These are phyloP conservation scores for Tychaedon coryphoeus DNA, from an alignment of 2,113 vertebrate species.

Conservation along the genomic window DNA sequence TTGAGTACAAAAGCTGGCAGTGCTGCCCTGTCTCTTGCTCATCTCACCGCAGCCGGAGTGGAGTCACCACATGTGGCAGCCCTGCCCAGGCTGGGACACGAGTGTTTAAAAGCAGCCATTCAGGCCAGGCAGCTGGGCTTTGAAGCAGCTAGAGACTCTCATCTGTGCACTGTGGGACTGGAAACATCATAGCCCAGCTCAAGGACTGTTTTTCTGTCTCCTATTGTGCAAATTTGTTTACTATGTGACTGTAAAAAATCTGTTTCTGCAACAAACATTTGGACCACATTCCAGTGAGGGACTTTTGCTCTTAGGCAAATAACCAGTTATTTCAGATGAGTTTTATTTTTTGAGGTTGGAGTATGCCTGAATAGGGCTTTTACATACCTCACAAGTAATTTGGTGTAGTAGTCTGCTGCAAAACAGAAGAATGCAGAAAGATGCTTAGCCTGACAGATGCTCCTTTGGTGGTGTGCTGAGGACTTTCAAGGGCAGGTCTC, in stretches of 20 bases:
- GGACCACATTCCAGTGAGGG: neutral
- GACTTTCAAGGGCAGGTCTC: neutral
- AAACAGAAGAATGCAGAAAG: neutral
- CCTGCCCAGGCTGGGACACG: neutral
- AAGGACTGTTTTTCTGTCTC: neutral
- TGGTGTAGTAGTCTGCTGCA: neutral
- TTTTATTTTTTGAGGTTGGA: neutral
- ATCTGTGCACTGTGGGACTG: neutral
- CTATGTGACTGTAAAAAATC: neutral
- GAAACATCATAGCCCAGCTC: neutral
- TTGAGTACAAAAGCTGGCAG: neutral
- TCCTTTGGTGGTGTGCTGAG: neutral
- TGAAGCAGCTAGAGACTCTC: neutral
- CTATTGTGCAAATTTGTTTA: neutral
- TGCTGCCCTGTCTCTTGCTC: neutral
- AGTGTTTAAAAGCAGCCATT: neutral
- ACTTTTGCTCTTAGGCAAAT: neutral
- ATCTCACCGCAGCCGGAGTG: neutral
- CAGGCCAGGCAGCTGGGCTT: neutral
- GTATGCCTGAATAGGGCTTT: neutral
- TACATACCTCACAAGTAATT: neutral
- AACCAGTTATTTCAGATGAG: neutral
- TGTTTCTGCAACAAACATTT: neutral
- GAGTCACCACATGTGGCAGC: neutral
- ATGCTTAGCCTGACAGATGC: neutral